Percentiles rank a stretch among this genome's conserved stretches.
These are phyloP conservation scores for Cathartes aura DNA, from an alignment of 2,113 vertebrate species.

Conservation along the genomic window DNA sequence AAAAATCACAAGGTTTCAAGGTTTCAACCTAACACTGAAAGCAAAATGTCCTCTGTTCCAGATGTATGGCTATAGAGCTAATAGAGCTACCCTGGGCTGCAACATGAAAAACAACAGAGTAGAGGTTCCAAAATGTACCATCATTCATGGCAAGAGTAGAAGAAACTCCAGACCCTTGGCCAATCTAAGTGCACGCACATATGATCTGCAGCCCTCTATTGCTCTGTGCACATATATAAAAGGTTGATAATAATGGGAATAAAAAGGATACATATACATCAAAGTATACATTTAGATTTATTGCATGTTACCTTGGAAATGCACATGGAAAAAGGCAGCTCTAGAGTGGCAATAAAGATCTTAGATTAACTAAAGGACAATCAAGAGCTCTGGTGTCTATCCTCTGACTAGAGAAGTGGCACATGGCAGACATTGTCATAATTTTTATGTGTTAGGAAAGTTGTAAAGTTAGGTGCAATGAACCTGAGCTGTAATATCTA, in stretches of 20 bases:
- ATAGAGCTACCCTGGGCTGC: background rate
- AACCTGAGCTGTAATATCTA: background rate
- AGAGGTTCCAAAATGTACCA: background rate
- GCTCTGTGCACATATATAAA: background rate
- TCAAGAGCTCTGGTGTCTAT: background rate
- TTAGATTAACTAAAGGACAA: background rate
- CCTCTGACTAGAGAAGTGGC: background rate
- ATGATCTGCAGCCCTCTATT: background rate
- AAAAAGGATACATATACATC: background rate
- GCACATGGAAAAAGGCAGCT: background rate
- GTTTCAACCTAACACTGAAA: background rate
- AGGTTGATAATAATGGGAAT: background rate
- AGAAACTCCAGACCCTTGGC: background rate
- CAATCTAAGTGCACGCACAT: background rate
- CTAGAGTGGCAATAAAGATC: background rate
- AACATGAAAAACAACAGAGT: background rate
- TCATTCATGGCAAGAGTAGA: background rate
- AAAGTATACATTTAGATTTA: background rate
- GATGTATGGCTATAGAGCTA: background rate
- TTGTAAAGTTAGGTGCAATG: background rate
- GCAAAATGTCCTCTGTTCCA: fast-evolving
- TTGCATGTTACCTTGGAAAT: background rate
- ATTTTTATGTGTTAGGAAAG: background rate
- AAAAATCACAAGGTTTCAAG: background rate
- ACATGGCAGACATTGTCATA: background rate